Percentiles rank a stretch among this genome's conserved stretches.
phyloP scores from a whole-genome alignment of 2,113 vertebrate species.

The Spea bombifrons region DNA sequence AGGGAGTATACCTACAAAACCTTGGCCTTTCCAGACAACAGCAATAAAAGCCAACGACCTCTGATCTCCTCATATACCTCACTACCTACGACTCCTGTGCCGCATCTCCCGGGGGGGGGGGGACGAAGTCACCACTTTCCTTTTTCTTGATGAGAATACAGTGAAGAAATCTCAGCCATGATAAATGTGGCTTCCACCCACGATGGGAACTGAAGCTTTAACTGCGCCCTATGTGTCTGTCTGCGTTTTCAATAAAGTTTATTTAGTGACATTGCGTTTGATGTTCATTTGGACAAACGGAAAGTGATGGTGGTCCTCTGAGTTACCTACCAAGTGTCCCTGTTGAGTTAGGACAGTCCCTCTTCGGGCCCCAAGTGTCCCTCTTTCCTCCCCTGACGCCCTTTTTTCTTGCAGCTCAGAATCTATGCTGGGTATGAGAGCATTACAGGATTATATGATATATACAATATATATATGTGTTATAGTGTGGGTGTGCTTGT shows the following conservation, averaged over 20 bases:
- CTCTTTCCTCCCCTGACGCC: too few relatives aligned
- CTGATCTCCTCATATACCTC: not conserved
- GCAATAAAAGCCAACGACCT: not conserved
- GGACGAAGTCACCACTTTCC: not conserved
- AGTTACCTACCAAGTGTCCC: too few relatives aligned
- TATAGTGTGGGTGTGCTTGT: too few relatives aligned
- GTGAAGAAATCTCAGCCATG: not conserved
- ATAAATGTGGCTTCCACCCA: not conserved
- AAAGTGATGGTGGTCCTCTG: too few relatives aligned
- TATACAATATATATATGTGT: too few relatives aligned
- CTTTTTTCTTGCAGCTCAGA: too few relatives aligned
- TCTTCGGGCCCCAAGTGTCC: too few relatives aligned
- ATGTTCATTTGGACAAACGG: too few relatives aligned
- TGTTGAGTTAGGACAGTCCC: too few relatives aligned
- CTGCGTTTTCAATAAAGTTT: constrained; percentile 3
- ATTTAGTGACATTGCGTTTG: too few relatives aligned
- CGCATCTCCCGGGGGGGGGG: not conserved
- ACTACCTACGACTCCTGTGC: not conserved
- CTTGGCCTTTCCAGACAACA: not conserved
- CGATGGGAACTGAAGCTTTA: not conserved
- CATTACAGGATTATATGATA: too few relatives aligned
- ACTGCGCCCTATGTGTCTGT: not conserved
- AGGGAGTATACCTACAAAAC: not conserved
- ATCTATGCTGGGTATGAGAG: too few relatives aligned
- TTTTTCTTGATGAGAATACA: not conserved